Evolutionary conservation across 2,797 vertebrate species (phyloP), one percentile per base, ranked within the genome.

Genomic region (Telmatherina bonti): DNA sequence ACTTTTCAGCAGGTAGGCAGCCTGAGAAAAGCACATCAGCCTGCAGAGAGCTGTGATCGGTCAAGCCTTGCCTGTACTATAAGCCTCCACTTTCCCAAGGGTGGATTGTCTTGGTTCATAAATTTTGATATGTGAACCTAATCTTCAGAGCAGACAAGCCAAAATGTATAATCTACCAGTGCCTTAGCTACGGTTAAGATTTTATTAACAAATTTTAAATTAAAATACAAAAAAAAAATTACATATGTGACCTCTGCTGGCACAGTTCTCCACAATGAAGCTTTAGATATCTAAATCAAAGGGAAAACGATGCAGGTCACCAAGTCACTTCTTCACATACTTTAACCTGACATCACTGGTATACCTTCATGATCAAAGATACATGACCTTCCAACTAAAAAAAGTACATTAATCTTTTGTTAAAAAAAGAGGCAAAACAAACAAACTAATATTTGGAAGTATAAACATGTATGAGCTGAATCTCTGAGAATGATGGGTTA

Each of bases 1-100:
- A 71, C 90, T 91, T 90, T 89, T 83, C 81, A 87, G 85, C 84
- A 90, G 88, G 89, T 87, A 86, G 72, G 84, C 78, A 73, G 79
- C 65, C 67, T 33, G 71, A 57, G 62, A 85, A 85, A 89, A 85
- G 72, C 64, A 76, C 62, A 86, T 78, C 74, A 81, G 62, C 62
- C 72, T 33, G 54, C 56, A 47, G 60, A 80, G 71, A 71, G 59
- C 59, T 62, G 59, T 78, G 77, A 87, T 85, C 71, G 60, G 57
- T 74, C 76, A 78, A 72, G 78, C 79, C 49, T 68, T 13, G 35
- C 33, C 79, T 70, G 53, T 24, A 66, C 57, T 81, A 85, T 55
- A 84, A 75, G 67, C 70, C 30, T 54, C 1, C 10, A 53, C 45
- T 73, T 53, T 70, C 59, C 67, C 38, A 54, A 35, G 62, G 60